Base-by-base conservation (phyloP, 2,113 vertebrate genomes). In the Dicerorhinus sumatrensis region DNA sequence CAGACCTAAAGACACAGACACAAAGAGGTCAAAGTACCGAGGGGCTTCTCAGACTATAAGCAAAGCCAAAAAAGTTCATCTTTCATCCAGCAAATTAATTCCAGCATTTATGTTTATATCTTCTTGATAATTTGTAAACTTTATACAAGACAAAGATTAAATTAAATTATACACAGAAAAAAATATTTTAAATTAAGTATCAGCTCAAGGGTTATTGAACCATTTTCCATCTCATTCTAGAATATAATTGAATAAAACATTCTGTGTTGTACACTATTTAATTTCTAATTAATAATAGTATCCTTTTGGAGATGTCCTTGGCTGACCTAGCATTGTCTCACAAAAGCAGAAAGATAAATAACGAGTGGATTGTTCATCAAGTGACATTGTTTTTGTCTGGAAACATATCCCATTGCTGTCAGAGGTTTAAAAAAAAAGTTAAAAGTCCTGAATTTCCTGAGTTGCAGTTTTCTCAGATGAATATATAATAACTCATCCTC, bases 401-500 rank as follows among this genome's bases (percentile, higher is more conserved):
- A 96, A 97, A 88, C 20, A 75, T 89, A 84, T 87, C 63, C 82
- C 60, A 88, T 58, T 88, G 91, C 77, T 93, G 51, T 84, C 2
- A 16, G 62, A 92, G 76, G 13, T 63, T 94, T 62, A 51, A 58
- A 80, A 86, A 70, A 87, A 79, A 92, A 36, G 82, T 94, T 92
- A 79, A 89, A 97, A 98, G 86, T 96, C 87, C 63, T 88, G 36
- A 97, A 89, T 93, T 97, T 63, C 46, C 36, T 90, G 18, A 29
- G 21, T 91, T 89, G 60, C 16, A 6, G 65, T 48, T 98, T 98
- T 97, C 96, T 97, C 96, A 77, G 76, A 93, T 96, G 94, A 98
- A 95, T 97, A 93, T 97, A 90, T 97, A 97, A 96, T 97, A 97
- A 94, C 91, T 97, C 73, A 16, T 79, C 77, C 89, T 89, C 67